Base-by-base conservation (phyloP, 2,113 vertebrate genomes). In the Corvus moneduloides region DNA sequence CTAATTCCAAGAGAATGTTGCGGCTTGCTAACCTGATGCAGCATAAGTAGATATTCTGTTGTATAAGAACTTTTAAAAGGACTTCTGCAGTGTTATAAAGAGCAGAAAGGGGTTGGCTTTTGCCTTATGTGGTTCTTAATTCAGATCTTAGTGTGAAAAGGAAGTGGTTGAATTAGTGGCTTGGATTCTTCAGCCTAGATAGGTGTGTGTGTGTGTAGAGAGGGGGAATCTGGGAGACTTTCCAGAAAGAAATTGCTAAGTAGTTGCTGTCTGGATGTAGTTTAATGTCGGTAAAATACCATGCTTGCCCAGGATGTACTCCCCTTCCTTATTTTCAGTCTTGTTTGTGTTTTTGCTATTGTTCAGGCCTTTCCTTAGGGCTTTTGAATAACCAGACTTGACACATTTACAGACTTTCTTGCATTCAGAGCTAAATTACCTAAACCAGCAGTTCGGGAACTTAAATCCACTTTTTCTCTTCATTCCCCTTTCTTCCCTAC, bases 191-290 rank as follows among this genome's bases (percentile, higher is more conserved):
- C 86, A 85, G 74, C 56, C 71, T 92, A 17, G 44, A 43, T 94
- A 80, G 81, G 76, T 74, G 84, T 86, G 77, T 43, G 41, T 81
- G 46, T 81, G 55, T 75, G 18, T 30, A 66, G 51, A 27, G n/a
- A 44, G 67, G 39, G 62, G 43, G 44, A 90, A 85, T 87, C 74
- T 95, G 90, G 79, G 91, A 93, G 35, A 19, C 75, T 81, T 93
- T 97, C 94, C 94, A 93, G 84, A 85, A 77, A 90, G 76, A 93
- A 94, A 81, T 92, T 86, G 92, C 85, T 66, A 56, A 91, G 88
- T 91, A 88, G 92, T 95, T 94, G 74, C 94, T 90, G 79, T 89
- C 89, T 94, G 84, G 84, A 87, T 84, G 75, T 85, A 89, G 89
- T 91, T 89, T 95, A 85, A 89, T 91, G 82, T 93, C 87, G 79